Base-by-base conservation (phyloP, 2,797 vertebrate genomes). In the Aeoliscus strigatus region DNA sequence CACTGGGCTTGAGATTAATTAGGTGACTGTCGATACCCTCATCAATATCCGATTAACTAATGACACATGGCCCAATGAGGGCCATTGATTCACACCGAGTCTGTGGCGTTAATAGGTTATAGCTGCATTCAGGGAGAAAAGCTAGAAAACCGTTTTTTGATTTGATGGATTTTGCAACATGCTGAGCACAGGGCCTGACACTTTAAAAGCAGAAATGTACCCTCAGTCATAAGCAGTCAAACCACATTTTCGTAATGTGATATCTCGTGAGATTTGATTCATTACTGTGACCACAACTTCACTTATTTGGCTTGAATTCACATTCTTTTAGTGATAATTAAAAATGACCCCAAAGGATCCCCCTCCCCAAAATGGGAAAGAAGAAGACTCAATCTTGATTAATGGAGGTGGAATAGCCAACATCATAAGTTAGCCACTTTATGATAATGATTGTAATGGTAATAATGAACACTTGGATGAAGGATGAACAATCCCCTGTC, bases 21-120 rank as follows among this genome's bases (percentile, higher is more conserved):
- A 98, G 91, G 89, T 81, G 85, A 16, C 64, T 92, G 92, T 94
- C 94, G 90, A 98, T 98, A 93, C 86, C 88, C 91, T 94, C 93
- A 96, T 99, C 94, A 97, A 98, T 99, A 94, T 92, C 93, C 91
- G 94, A 97, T 99, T 98, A 96, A 94, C 93, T 92, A 97, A 96
- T 95, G 96, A 99, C 93, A 96, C 90, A 96, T 91, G 89, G 89
- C 90, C 90, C 92, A 91, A 94, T 93, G 93, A 94, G 92, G 89
- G 82, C 82, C 92, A 98, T 98, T 92, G 95, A 98, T 96, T 91
- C 80, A 88, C 89, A 90, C 83, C 76, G 87, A 86, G 87, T 92
- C 85, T 84, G 90, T 86, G 73, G 88, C 84, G 90, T 92, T 97
- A 94, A 93, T 94, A 94, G 92, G 92, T 90, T 92, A 91, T 92